A percentile compares a stretch with the other conserved stretches of the same genome.
Evolutionary conservation across 2,113 vertebrate species (phyloP).

Genomic region (Gasterosteus nipponicus): DNA sequence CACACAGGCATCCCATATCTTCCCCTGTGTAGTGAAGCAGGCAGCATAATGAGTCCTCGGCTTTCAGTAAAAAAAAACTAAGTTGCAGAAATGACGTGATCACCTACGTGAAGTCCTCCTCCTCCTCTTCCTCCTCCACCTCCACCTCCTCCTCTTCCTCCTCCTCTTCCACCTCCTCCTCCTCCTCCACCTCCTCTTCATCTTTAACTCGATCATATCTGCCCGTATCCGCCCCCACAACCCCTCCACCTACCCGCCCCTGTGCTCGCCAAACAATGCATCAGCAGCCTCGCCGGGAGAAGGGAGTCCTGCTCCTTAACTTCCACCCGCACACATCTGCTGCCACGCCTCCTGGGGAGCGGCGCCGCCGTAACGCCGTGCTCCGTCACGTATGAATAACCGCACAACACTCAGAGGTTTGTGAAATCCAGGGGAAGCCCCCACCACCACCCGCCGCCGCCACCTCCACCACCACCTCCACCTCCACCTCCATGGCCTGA

Average conservation of each 20-base stretch:
- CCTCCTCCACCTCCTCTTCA: slow-evolving; percentile 49
- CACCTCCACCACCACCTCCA: background rate
- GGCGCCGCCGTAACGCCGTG: slow-evolving; percentile 56
- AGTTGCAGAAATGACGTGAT: slow-evolving; percentile 53
- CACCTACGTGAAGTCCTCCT: slow-evolving; percentile 51
- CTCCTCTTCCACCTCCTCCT: slow-evolving; percentile 21
- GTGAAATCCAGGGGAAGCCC: slow-evolving; percentile 67
- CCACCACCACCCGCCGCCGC: background rate
- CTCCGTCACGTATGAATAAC: slow-evolving; percentile 67
- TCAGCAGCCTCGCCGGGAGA: slow-evolving; percentile 56
- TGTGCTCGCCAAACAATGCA: slow-evolving; percentile 48
- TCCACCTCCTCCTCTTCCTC: slow-evolving; percentile 42
- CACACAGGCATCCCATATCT: background rate
- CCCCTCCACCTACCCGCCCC: slow-evolving; percentile 26
- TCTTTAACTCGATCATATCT: slow-evolving; percentile 56
- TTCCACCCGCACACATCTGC: slow-evolving; percentile 43
- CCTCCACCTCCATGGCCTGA: slow-evolving; percentile 18
- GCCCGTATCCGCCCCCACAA: slow-evolving; percentile 48
- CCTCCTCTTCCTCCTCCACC: slow-evolving; percentile 22
- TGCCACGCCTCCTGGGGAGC: slow-evolving; percentile 58
- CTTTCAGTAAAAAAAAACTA: slow-evolving; percentile 44
- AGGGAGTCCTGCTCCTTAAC: slow-evolving; percentile 67
- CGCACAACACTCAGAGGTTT: slow-evolving; percentile 56
- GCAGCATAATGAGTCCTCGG: slow-evolving; percentile 55
- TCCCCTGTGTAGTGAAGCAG: slow-evolving; percentile 39